phyloP scores from a whole-genome alignment of 1,140 invertebrate genomes.

The Drusus annulatus region DNA sequence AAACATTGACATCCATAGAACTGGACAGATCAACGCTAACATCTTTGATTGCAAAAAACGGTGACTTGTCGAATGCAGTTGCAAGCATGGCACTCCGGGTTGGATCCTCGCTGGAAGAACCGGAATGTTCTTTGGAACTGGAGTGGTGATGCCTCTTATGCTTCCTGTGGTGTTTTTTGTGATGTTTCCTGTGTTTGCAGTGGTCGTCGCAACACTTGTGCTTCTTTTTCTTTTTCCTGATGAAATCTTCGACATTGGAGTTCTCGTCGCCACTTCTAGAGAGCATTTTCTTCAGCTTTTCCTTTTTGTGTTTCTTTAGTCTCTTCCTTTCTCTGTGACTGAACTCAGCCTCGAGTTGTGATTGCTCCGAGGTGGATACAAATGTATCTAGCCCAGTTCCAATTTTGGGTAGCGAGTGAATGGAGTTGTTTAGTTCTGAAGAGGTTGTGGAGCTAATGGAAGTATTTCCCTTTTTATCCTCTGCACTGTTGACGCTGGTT shows the following conservation, averaged over 20 bases:
- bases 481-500: slow-evolving; percentile 73
- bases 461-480: slow-evolving; percentile 69
- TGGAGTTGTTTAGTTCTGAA: slow-evolving; percentile 42
- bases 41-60: slow-evolving; percentile 47
- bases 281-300: slow-evolving; percentile 75
- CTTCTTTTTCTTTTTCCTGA: slow-evolving; percentile 79
- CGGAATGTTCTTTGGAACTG: slow-evolving; percentile 86
- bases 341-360: slow-evolving; percentile 61
- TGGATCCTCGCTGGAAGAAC: slow-evolving; percentile 81
- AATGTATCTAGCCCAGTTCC: slow-evolving; percentile 39
- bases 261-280: slow-evolving; percentile 65
- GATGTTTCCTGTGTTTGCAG: slow-evolving; percentile 81
- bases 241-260: slow-evolving; percentile 65
- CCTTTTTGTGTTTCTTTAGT: slow-evolving; percentile 80
- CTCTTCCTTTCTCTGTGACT: slow-evolving; percentile 77
- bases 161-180: slow-evolving; percentile 81
- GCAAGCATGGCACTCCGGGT: slow-evolving; percentile 36
- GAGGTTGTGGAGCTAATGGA: slow-evolving; percentile 55
- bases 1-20: not conserved
- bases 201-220: slow-evolving; percentile 81
- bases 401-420: slow-evolving; percentile 48
- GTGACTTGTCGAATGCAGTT: slow-evolving; percentile 42
- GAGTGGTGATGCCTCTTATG: slow-evolving; percentile 86
- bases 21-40: slow-evolving; percentile 16
- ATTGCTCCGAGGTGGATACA: slow-evolving; percentile 56